Base-by-base conservation (phyloP, 2,888 invertebrate genomes). In the Athalia circularis region DNA sequence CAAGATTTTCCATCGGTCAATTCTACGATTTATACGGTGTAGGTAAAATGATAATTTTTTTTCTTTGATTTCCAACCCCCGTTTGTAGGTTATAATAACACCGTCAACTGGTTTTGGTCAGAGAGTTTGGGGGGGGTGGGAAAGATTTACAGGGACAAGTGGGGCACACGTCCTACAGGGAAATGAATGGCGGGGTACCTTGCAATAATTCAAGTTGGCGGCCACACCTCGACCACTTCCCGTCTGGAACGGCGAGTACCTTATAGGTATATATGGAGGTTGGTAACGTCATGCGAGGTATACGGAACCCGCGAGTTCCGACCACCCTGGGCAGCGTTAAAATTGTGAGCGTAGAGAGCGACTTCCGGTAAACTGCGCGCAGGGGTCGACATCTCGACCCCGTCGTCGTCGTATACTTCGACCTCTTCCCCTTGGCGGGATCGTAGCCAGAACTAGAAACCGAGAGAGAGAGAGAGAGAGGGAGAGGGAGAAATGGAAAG, bases 171-270 rank as follows among this genome's bases (percentile, higher is more conserved):
- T 88, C 88, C 88, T 88, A 15, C 13, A 6, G 15, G 45, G 9
- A 87, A 88, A 88, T 87, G 88, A 88, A 89, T 88, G 88, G 86
- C 86, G 87, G 88, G 50, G 86, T 87, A 88, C 87, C 86, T 88
- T 87, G 89, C 87, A 88, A 89, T 89, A 88, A 89, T 88, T 89
- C 88, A 89, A 88, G 87, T 88, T 85, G 85, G 86, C 85, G 86
- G 87, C 88, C 89, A 88, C 89, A 88, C 89, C 89, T 89, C 86
- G 88, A 84, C 87, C 86, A 88, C 88, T 88, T 88, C 86, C 88
- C 87, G 87, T 89, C 88, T 85, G 85, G 84, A 87, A 86, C 45
- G 52, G 59, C 5, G 84, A 83, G 29, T 29, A 29, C 29, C 29
- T 29, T 29, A 29, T 29, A 29, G 29, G 29, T 29, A 29, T 29